Base-by-base conservation (phyloP, 2,888 invertebrate genomes). In the Melinaea menophilus region DNA sequence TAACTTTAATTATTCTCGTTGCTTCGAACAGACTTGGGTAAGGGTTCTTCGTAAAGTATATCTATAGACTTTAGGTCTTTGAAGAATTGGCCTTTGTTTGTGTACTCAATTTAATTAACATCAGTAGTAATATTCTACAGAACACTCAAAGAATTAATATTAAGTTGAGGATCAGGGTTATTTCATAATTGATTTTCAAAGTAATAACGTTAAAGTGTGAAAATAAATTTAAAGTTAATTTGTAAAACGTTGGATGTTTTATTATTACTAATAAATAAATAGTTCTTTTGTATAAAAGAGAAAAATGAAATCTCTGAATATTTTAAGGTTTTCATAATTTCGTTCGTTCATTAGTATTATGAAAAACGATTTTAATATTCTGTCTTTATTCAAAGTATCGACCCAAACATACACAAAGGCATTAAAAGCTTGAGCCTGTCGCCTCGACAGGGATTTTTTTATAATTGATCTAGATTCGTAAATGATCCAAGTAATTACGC, bases 401-500 rank as follows among this genome's bases (percentile, higher is more conserved):
- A 41, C 41, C 9, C 41, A 41, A 9, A 7, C 41, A 9, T 41
- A 41, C 9, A 41, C 9, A 41, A 41, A 41, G 41, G 5, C 41
- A 41, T 41, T 37, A 48, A 51, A 33, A 51, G 31, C 54, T 58
- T 35, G 55, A 55, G 37, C 60, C 63, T 46, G 56, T 63, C 48
- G 47, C 37, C 7, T 81, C 82, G 82, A 85, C 82, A 84, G 82
- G 79, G 81, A 80, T 86, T 85, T 85, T 80, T 85, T 84, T 82
- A 84, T 88, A 88, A 88, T 88, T 87, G 83, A 79, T 79, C 74
- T 81, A 85, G 83, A 86, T 85, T 88, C 81, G 79, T 83, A 88
- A 89, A 89, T 88, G 88, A 89, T 89, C 89, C 86, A 78, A 83
- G 84, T 88, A 89, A 89, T 89, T 88, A 88, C 84, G 79, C 82